Evolutionary conservation across 1,140 invertebrate genomes (phyloP), one percentile per base, ranked within the genome.

Genomic region (Bombus affinis): DNA sequence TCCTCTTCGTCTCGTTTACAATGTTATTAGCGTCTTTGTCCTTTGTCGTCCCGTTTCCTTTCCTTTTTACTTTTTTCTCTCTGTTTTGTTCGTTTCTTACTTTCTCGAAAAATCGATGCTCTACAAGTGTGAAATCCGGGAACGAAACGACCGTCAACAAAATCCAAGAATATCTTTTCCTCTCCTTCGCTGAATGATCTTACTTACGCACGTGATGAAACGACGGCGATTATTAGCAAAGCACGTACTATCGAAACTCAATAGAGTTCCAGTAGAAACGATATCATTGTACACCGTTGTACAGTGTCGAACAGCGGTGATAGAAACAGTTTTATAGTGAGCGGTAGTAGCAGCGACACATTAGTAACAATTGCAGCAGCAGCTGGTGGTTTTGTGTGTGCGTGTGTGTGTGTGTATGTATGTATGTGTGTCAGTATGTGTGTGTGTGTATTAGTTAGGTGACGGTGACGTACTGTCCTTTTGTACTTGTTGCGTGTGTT

Each of bases 401-500:
- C 65, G 35, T 78, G 28, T 53, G 15, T 65, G 13, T 5, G 3
- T n/a, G 8, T n/a, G 8, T 6, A 6, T 59, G 2, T 57, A 12
- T 47, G 28, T 25, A 1, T 42, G 3, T 39, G 28, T n/a, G 8
- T n/a, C 3, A 18, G 6, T 59, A n/a, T 44, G 12, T 28, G 10
- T n/a, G 10, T n/a, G 65, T 39, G 47, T 57, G 28, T 59, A 2
- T 12, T 2, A 32, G n/a, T 57, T 81, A 75, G 77, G 66, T 84
- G 86, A 86, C 88, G 66, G 57, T 90, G 77, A 90, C 65, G 81
- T 90, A 88, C 81, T 88, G 44, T 70, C 47, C 28, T 68, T 77
- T 78, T 71, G 89, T 86, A 90, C 89, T 86, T 83, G 81, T 88
- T 90, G 89, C 83, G 39, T 72, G 32, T 90, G 81, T 70, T 86